These are phyloP conservation scores for Teleogryllus occipitalis DNA, from an alignment of 1,140 invertebrate genomes.

Conservation along the genomic window DNA sequence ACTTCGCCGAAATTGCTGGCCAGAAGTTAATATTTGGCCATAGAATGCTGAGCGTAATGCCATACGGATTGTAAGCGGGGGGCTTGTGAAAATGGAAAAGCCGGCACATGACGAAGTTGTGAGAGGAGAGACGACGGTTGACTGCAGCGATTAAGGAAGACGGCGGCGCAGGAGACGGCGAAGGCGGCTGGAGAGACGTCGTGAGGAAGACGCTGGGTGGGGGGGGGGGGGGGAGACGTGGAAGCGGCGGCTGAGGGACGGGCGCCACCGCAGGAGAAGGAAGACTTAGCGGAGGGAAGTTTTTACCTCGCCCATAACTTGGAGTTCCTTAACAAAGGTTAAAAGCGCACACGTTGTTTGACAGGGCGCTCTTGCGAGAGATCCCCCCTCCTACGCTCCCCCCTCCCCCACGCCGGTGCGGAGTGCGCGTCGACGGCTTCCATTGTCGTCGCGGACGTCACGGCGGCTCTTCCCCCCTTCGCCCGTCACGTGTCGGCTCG, in stretches of 20 bases:
- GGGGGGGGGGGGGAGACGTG: too few species aligned
- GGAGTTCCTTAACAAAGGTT: background rate
- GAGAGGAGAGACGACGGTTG: too few species aligned
- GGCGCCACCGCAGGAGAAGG: background rate
- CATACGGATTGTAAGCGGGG: too few species aligned
- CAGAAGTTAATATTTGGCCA: too few species aligned
- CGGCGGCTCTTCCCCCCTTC: background rate
- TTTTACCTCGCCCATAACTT: background rate
- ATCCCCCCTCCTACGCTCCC: background rate
- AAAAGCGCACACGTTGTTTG: slow-evolving; percentile 3
- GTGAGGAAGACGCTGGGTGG: background rate
- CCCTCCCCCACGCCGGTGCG: too few species aligned
- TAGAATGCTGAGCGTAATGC: too few species aligned
- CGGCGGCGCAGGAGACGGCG: too few species aligned
- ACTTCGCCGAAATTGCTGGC: too few species aligned
- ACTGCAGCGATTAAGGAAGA: too few species aligned
- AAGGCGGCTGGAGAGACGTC: background rate
- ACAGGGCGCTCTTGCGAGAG: background rate
- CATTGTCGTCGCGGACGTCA: background rate
- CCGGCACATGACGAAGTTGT: too few species aligned
- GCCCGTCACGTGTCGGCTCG: background rate
- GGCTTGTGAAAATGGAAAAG: too few species aligned
- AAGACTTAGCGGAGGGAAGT: background rate
- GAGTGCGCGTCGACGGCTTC: background rate
- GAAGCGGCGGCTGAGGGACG: background rate